Evolutionary conservation across 2,888 invertebrate genomes (phyloP), one percentile per base, ranked within the genome.

Genomic region (Sisyra terminalis): DNA sequence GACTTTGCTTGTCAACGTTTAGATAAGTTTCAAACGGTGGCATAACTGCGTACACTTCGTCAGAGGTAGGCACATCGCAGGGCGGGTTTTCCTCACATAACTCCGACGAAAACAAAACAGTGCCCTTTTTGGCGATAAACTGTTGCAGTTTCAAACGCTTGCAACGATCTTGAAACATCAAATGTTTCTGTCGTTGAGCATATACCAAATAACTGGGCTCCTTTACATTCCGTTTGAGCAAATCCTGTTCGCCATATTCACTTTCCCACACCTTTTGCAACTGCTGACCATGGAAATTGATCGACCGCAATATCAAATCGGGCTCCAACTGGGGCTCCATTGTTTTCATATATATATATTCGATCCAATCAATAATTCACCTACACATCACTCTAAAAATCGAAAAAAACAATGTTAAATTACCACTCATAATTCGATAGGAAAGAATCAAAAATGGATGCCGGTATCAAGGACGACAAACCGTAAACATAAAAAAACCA

Each of bases 1-100:
- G 71, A 44, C 79, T 81, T 13, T 75, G 69, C 53, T 83, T 81
- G 52, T 89, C 87, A 52, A 84, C 76, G 56, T 73, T 78, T 52
- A 87, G 70, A 58, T 85, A 92, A 42, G 77, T 78, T 61, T 92
- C 92, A 61, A 85, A 77, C 0, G 90, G 86, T 46, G 92, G 89
- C 71, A 87, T 78, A 49, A 84, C 70, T 14, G 84, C 85, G 69
- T 71, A 85, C 57, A 75, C 69, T 62, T 83, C 79, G 47, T 70
- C 70, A 37, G 71, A 65, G 17, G 67, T 61, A 47, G 70, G 58
- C 44, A 64, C 67, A 18, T 69, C 67, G 1, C 66, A 62, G 3
- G 65, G 60, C 3, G 70, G 67, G 14, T 63, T 55, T 49, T 69
- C 67, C 47, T 70, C 68, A 53, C 57, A 57, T 29, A 66, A 29